A percentile compares a stretch with the other conserved stretches of the same genome.
These are phyloP conservation scores for Anthophora plumipes DNA, from an alignment of 2,888 invertebrate species.

Conservation along the genomic window DNA sequence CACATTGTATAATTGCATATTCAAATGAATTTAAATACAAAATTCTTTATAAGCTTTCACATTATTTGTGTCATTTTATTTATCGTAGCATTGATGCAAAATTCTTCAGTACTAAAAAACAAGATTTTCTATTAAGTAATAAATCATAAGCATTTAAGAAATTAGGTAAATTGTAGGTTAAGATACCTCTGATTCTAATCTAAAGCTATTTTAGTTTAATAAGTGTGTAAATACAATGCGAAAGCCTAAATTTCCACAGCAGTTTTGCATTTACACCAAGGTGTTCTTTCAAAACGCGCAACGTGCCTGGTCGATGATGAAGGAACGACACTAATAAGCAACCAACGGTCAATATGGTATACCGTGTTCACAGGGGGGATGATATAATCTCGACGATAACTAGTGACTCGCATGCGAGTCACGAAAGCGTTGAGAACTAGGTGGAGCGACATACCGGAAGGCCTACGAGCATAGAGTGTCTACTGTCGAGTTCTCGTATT, in stretches of 20 bases:
- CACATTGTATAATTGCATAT: too few relatives aligned
- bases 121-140: background rate
- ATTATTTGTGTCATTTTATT: too few relatives aligned
- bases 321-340: constrained; percentile 70
- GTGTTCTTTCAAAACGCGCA: constrained; percentile 18
- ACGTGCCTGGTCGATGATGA: constrained; percentile 63
- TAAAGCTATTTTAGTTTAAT: background rate
- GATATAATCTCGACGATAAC: constrained; percentile 71
- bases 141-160: background rate
- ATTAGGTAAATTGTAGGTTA: background rate
- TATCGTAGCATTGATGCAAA: background rate
- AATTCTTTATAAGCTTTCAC: too few relatives aligned
- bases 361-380: constrained; percentile 60
- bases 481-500: constrained; percentile 11
- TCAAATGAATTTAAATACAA: too few relatives aligned
- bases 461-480: constrained; percentile 46
- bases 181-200: background rate
- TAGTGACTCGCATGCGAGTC: constrained; percentile 69
- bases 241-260: background rate
- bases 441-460: constrained; percentile 58
- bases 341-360: constrained; percentile 65
- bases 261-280: background rate
- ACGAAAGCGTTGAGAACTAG: constrained; percentile 67
- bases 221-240: background rate
- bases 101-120: too few relatives aligned